phyloP scores from a whole-genome alignment of 2,797 vertebrate species.

The Melanotaenia maccullochi region DNA sequence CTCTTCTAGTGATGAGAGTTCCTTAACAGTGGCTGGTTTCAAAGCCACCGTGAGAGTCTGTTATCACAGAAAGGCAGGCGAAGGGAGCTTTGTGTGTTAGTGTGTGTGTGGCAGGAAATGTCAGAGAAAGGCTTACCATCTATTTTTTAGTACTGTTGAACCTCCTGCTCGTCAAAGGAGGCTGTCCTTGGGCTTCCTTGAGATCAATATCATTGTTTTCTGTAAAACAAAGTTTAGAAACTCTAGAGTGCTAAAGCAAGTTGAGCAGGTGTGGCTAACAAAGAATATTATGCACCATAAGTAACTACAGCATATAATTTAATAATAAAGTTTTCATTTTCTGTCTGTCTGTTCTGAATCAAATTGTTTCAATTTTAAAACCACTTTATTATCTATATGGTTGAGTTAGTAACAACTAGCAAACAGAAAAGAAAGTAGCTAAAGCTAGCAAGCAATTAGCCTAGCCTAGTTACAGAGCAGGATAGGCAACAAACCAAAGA shows the following conservation, averaged over 20 bases:
- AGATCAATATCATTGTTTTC: slow-evolving; percentile 60
- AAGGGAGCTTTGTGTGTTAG: slow-evolving; percentile 30
- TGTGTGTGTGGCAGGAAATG: slow-evolving; percentile 68
- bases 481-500: not conserved
- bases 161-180: slow-evolving; percentile 62
- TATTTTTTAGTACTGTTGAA: slow-evolving; percentile 77
- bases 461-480: not conserved
- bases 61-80: slow-evolving; percentile 29
- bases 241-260: not conserved
- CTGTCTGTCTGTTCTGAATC: slow-evolving; percentile 1
- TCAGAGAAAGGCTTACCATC: slow-evolving; percentile 73
- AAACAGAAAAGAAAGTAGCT: not conserved
- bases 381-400: not conserved
- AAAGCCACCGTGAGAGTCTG: slow-evolving; percentile 42
- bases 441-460: not conserved
- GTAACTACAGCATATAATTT: not conserved
- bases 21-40: slow-evolving; percentile 54
- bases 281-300: not conserved
- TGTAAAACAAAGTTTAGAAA: slow-evolving; percentile 54
- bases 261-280: not conserved
- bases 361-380: not conserved
- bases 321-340: not conserved
- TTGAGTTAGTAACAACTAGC: not conserved
- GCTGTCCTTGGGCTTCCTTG: slow-evolving; percentile 53
- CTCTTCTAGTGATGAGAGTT: slow-evolving; percentile 34